Evolutionary conservation across 2,888 invertebrate genomes (phyloP), one percentile per base, ranked within the genome.

Genomic region (Andrena minutula): DNA sequence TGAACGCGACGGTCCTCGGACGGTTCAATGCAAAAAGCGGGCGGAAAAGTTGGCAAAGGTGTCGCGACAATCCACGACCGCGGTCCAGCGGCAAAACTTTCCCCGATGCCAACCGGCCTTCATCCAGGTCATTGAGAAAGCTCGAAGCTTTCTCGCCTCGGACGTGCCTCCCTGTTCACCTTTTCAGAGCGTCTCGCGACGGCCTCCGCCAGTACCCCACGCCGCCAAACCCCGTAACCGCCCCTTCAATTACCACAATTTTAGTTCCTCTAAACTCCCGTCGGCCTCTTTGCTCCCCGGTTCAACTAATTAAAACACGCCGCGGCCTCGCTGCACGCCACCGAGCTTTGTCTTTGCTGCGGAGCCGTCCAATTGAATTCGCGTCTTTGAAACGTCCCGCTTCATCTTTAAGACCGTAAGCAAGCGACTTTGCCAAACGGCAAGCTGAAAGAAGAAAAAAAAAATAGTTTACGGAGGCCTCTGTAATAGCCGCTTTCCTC

Each of bases 21-120:
- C 7, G 49, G 53, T 66, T 41, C 71, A n/a, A 30, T 47, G 32
- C 41, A 60, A 23, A 60, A 41, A 66, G n/a, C 23, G 20, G 6
- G 56, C 20, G 28, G 60, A 77, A 75, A 83, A 86, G 79, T 86
- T 82, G 78, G 76, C 76, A 69, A 69, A 83, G 80, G 87, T 87
- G 75, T 75, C 75, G 77, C 58, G 61, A 75, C 70, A 53, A 78
- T 78, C 78, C 65, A 58, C 66, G 78, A 47, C 20, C 82, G 32
- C 47, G 16, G 68, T 68, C 66, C 69, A 35, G 77, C 26, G 32
- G 58, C 20, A 30, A 76, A 79, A 83, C 53, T 82, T 82, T 79
- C 26, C 70, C 35, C 53, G 60, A 75, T 70, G 70, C 35, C 30
- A 68, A 56, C 49, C 75, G 60, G 60, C 70, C 79, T 84, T 86